Percentiles rank a stretch among this genome's conserved stretches.
Evolutionary conservation across 2,888 invertebrate genomes (phyloP).

Genomic region (Aphodius sticticus): DNA sequence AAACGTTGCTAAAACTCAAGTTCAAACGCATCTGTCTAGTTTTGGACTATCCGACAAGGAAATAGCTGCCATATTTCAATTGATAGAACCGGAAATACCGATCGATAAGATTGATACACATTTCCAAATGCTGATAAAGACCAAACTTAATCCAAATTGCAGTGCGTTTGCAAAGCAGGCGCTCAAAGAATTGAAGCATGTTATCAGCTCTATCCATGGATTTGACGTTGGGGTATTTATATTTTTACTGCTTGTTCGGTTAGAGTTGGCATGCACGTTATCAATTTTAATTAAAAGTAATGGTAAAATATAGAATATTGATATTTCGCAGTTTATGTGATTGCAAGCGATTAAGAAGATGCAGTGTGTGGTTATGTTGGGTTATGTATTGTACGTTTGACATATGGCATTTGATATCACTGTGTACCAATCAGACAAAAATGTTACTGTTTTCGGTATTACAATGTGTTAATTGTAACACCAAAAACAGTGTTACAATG

Average conservation of each 20-base stretch:
- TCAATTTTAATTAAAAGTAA: too few relatives aligned
- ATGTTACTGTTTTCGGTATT: too few relatives aligned
- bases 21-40: conserved; percentile 73
- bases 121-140: conserved; percentile 72
- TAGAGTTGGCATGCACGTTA: too few relatives aligned
- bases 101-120: conserved; percentile 68
- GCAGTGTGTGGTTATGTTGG: too few relatives aligned
- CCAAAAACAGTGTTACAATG: too few relatives aligned
- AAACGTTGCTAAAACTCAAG: conserved; percentile 72
- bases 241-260: neutral
- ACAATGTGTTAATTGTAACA: too few relatives aligned
- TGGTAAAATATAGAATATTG: too few relatives aligned
- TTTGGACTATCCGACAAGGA: conserved; percentile 74
- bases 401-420: too few relatives aligned
- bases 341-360: too few relatives aligned
- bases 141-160: conserved; percentile 55
- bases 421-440: too few relatives aligned
- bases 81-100: conserved; percentile 74
- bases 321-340: too few relatives aligned
- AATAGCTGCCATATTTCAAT: conserved; percentile 68
- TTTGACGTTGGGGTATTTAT: conserved; percentile 67
- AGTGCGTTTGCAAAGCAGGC: conserved; percentile 66
- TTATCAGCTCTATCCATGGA: conserved; percentile 74
- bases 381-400: too few relatives aligned
- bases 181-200: conserved; percentile 76